phyloP scores from a whole-genome alignment of 2,888 invertebrate species.

The Dolichomitus sp. region DNA sequence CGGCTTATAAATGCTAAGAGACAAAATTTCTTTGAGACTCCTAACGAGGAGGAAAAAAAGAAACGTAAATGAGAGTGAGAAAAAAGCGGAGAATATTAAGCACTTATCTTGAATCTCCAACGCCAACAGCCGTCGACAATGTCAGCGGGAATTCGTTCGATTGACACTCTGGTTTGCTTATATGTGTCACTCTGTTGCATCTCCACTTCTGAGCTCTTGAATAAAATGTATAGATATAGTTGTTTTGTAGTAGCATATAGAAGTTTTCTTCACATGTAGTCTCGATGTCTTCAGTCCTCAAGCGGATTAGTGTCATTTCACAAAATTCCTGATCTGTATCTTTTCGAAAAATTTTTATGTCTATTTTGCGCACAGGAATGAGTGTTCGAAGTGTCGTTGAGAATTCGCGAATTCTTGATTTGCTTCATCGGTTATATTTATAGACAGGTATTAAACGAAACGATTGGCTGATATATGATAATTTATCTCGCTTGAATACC shows the following conservation, averaged over 20 bases:
- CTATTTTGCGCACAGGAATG: conserved; percentile 28
- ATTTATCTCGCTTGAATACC: conserved; percentile 26
- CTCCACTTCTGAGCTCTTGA: conserved; percentile 24
- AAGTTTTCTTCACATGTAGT: conserved; percentile 13
- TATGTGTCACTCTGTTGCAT: conserved; percentile 52
- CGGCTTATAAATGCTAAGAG: conserved; percentile 6
- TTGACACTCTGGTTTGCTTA: conserved; percentile 23
- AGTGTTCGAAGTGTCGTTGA: conserved; percentile 26
- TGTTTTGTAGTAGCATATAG: neutral
- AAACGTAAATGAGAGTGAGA: conserved; percentile 2
- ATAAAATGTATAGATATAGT: conserved; percentile 9
- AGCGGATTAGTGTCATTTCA: conserved; percentile 60
- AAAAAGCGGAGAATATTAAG: conserved; percentile 21
- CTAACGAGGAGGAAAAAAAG: neutral
- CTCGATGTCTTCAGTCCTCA: conserved; percentile 27
- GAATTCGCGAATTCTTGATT: conserved; percentile 45
- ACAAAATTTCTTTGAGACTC: neutral
- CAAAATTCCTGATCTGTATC: conserved; percentile 36
- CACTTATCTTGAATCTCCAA: conserved; percentile 42
- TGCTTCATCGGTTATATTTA: conserved; percentile 46
- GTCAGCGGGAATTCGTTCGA: conserved; percentile 33
- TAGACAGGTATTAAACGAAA: conserved; percentile 56
- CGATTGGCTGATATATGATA: conserved; percentile 57
- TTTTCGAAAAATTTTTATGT: conserved; percentile 25
- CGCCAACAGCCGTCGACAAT: conserved; percentile 35